Evolutionary conservation across 2,113 vertebrate species (phyloP).

Genomic region (Antigone vipio): DNA sequence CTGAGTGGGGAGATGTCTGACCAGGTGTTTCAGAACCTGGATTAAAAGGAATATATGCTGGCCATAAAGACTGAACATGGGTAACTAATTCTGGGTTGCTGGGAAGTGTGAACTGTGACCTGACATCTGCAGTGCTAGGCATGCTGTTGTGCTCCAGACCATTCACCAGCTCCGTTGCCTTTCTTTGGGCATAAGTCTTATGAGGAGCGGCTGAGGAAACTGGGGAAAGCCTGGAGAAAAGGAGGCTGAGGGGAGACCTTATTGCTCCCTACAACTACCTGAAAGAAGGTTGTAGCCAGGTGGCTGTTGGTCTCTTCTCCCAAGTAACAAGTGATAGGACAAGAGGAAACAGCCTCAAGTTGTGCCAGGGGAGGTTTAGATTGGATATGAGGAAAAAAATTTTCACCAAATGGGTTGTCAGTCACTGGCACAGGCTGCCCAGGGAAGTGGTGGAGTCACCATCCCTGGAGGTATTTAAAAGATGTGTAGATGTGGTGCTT

Average conservation of each 20-base stretch:
- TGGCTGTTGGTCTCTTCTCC: no score
- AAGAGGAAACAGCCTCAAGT: no score
- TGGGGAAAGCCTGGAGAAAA: no score
- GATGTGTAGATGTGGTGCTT: accelerated
- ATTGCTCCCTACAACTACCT: no score
- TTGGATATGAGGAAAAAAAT: background rate
- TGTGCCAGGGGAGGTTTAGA: no score
- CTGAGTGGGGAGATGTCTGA: background rate
- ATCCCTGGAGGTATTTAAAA: background rate
- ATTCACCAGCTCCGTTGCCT: no score
- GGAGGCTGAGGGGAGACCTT: no score
- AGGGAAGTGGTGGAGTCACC: background rate
- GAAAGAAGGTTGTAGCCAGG: no score
- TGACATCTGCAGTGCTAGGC: background rate
- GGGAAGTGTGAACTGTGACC: background rate
- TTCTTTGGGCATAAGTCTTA: no score
- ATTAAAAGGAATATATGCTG: background rate
- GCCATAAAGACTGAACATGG: background rate
- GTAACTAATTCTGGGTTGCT: background rate
- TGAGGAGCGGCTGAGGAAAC: no score
- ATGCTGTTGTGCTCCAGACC: background rate
- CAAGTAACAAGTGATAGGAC: no score
- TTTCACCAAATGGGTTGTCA: background rate
- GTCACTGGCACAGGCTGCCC: background rate
- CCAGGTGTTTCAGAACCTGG: background rate